Evolutionary conservation across 2,113 vertebrate species (phyloP).

Genomic region (Pelecanus crispus): DNA sequence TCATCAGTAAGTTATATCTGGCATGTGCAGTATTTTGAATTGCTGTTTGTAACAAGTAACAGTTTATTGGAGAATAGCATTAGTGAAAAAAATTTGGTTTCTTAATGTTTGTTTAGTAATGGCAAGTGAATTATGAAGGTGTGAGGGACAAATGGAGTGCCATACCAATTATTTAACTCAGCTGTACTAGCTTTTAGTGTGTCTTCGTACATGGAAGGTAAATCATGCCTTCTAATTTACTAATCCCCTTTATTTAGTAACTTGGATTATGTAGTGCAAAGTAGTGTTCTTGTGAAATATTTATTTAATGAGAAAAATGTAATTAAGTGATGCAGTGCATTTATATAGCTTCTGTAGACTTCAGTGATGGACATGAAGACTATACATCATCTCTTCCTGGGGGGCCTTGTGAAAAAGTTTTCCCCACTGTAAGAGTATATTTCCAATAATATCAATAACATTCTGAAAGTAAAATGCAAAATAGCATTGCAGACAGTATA

Average conservation of each 20-base stretch:
- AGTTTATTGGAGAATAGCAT: background rate
- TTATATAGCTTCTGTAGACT: background rate
- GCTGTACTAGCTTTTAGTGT: background rate
- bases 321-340: background rate
- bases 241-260: background rate
- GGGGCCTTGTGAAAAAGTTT: background rate
- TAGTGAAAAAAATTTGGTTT: background rate
- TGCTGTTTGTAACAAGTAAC: background rate
- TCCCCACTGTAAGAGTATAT: background rate
- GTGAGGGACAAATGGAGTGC: background rate
- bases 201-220: background rate
- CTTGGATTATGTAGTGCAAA: background rate
- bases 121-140: background rate
- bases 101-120: background rate
- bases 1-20: background rate
- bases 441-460: background rate
- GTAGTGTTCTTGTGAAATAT: background rate
- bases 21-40: background rate
- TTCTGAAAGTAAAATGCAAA: background rate
- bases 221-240: background rate
- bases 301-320: background rate
- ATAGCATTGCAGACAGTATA: background rate
- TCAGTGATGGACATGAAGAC: background rate
- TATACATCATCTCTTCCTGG: background rate
- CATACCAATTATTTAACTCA: background rate